Base-by-base conservation (phyloP, 2,797 vertebrate genomes). In the Cottoperca gobio region DNA sequence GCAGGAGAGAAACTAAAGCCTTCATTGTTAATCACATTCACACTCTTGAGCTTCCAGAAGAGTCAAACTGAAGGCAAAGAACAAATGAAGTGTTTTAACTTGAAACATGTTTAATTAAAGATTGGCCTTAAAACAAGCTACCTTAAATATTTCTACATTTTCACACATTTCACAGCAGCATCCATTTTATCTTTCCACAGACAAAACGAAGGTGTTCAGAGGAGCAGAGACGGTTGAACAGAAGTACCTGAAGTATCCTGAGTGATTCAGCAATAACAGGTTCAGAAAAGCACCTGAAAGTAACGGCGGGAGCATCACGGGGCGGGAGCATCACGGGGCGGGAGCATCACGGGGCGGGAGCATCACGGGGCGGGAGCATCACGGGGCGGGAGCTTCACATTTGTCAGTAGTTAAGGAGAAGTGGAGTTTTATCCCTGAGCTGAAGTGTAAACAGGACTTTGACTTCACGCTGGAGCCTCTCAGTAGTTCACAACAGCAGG, bases 391-490 rank as follows among this genome's bases (percentile, higher is more conserved):
- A 13, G 35, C 26, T 21, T 16, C 46, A 7, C 45, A 35, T 48
- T 26, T 12, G 23, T 55, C 4, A 5, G 26, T 33, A 26, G 21
- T 43, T 21, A 19, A 52, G 24, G 55, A 45, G 21, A 14, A 39
- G 23, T n/a, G 24, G 52, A n/a, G 50, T 62, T 54, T 58, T 40
- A 8, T 61, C 28, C 35, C 0, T 9, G 26, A 70, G 63, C 45
- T 28, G 70, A 7, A 52, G 62, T 73, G 52, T 58, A 75, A 78
- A 28, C 35, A 64, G 37, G 31, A 10, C 28, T 65, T 52, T 45
- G 46, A 69, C 23, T 12, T 58, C 2, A 33, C 1, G 1, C 48
- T 23, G 6, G 26, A 40, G 55, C 5, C 9, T 57, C 46, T 65
- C 35, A 59, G 40, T 12, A 21, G 21, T 50, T 73, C 52, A 37